Base-by-base conservation (phyloP, 2,888 invertebrate species). In the Synanthedon formicaeformis region DNA sequence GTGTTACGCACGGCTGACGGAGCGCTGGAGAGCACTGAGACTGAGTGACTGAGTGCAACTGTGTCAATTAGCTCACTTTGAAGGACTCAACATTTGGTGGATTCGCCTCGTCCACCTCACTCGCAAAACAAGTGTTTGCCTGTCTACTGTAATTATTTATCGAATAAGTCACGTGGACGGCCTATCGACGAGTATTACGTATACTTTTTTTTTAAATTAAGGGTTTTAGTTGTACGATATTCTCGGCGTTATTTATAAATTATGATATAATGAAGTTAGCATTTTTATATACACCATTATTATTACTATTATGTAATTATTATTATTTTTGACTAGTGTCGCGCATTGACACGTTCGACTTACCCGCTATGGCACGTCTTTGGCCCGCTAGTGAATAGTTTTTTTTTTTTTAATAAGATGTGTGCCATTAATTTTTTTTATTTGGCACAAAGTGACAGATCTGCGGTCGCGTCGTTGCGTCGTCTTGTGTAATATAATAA, bases 311-410 rank as follows among this genome's bases (percentile, higher is more conserved):
- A 5, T 23, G 23, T 23, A 23, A 23, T 23, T 23, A 23, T 13
- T 41, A 6, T 45, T n/a, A 11, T n/a, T 45, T 45, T 45, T 14
- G 11, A 49, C 49, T 49, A 52, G 12, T 50, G 53, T 51, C 63
- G 65, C 66, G 75, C 75, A 73, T 70, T 72, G 65, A 71, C 69
- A 71, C 60, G 73, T 73, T 68, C 82, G 78, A 82, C 82, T 78
- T 76, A 75, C 70, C 73, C 69, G 76, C 78, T 78, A 73, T 5
- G 23, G 23, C 78, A 72, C 72, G 78, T 78, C 73, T 77, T 79
- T 73, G 78, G 75, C 75, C 75, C 79, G 82, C 81, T 81, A 80
- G 81, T 73, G 72, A 65, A 74, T 77, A 79, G 71, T 76, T 74
- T 34, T 34, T 8, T 27, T 8, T 8, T 2, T 8, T 2, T 34